Evolutionary conservation across 1,140 invertebrate genomes (phyloP).

Genomic region (Zaprionus nigranus): DNA sequence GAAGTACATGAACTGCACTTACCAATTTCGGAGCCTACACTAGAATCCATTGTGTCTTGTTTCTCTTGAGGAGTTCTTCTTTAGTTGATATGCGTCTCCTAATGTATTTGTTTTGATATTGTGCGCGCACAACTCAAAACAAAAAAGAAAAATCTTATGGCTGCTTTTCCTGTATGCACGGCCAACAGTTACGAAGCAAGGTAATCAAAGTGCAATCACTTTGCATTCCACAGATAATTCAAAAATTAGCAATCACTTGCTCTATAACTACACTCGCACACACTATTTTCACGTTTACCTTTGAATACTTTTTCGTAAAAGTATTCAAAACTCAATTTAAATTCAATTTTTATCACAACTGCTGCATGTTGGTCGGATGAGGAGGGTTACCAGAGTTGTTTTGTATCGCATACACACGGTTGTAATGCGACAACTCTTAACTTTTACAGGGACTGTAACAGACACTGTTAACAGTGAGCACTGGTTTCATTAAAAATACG

Average conservation of each 20-base stretch:
- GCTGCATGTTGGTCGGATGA: conserved; percentile 46
- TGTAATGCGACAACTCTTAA: conserved; percentile 24
- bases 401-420: conserved; percentile 34
- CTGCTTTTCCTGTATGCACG: conserved; percentile 33
- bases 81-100: not conserved
- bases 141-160: conserved; percentile 38
- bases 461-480: conserved; percentile 11
- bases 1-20: conserved; percentile 21
- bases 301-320: conserved; percentile 25
- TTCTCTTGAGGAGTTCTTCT: not conserved
- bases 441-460: not conserved
- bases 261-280: conserved; percentile 1
- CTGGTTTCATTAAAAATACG: not conserved
- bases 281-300: not conserved
- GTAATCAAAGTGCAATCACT: conserved; percentile 20
- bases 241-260: conserved; percentile 16
- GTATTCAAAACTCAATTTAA: conserved; percentile 53
- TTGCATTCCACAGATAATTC: conserved; percentile 14
- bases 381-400: conserved; percentile 48
- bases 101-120: conserved; percentile 29
- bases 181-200: conserved; percentile 38
- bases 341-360: conserved; percentile 49
- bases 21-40: conserved; percentile 50
- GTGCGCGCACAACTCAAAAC: conserved; percentile 52
- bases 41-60: conserved; percentile 49